These are phyloP conservation scores for Lasius platythorax DNA, from an alignment of 2,888 invertebrate genomes.

Conservation along the genomic window DNA sequence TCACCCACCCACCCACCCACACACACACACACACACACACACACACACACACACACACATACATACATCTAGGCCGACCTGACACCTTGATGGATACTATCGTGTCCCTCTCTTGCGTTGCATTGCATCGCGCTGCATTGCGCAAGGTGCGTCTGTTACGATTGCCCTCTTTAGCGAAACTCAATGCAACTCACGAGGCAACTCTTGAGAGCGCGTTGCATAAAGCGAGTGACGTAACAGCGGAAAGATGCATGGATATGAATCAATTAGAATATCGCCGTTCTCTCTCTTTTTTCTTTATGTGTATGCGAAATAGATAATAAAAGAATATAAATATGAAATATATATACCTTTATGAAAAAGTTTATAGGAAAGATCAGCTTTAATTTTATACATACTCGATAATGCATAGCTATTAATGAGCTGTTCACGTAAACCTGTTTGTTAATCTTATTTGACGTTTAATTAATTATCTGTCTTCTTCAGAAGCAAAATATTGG, in stretches of 20 bases:
- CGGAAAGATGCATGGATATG: slow-evolving; percentile 5
- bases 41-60: slow-evolving; percentile 68
- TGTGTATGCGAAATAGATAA: not conserved
- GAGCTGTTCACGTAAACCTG: not conserved
- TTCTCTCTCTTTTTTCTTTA: not conserved
- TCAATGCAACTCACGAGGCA: slow-evolving; percentile 65
- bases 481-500: not conserved
- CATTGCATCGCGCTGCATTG: slow-evolving; percentile 67
- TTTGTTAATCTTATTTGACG: not conserved
- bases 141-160: slow-evolving; percentile 73
- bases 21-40: slow-evolving; percentile 68
- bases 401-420: not conserved
- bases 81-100: slow-evolving; percentile 76
- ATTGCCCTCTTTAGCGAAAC: slow-evolving; percentile 69
- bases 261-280: slow-evolving; percentile 12
- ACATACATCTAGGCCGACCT: slow-evolving; percentile 61
- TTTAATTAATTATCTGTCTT: not conserved
- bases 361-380: not conserved
- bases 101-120: slow-evolving; percentile 71
- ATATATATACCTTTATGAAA: not conserved
- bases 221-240: slow-evolving; percentile 36
- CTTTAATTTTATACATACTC: not conserved
- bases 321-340: slow-evolving; percentile 3
- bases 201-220: slow-evolving; percentile 59
- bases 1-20: slow-evolving; percentile 70